Base-by-base conservation (phyloP, 2,888 invertebrate genomes). In the Synanthedon andrenaeformis region DNA sequence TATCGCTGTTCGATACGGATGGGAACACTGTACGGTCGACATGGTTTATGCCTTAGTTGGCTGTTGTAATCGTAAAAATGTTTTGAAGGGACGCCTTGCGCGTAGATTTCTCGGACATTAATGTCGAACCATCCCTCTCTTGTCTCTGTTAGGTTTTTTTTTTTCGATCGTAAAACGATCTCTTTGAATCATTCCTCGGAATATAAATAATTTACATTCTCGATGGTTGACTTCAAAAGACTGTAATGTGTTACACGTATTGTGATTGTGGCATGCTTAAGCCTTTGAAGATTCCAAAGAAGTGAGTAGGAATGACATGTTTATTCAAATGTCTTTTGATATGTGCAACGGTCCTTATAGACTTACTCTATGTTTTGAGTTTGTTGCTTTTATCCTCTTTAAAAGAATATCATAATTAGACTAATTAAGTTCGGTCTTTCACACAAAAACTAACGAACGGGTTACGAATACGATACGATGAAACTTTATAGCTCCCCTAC, bases 121-220 rank as follows among this genome's bases (percentile, higher is more conserved):
- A 83, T 72, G 76, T 74, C 74, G 64, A 61, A 62, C 64, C 66
- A 66, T 70, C 67, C 67, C 69, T 67, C 61, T 61, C 59, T 55
- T 61, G 66, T 66, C 62, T 58, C 62, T 35, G 35, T 35, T 35
- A 35, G 58, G 62, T 62, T 63, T 63, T 65, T 65, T 68, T 72
- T 69, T 73, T 67, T 64, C 64, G 60, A 55, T 70, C 72, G 75
- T 81, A 77, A 81, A 82, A 72, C 70, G 69, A 74, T 70, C 70
- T 69, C 70, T 77, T 76, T 76, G 74, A 80, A 68, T 79, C 70
- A 80, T 82, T 81, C 78, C 76, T 71, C 55, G 65, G 78, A 84
- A 81, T 72, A 66, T 74, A 72, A 76, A 74, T 73, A 74, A 72
- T 70, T 65, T 64, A 62, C 19, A 63, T 65, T 63, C 61, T 59